These are phyloP conservation scores for Chrysina gloriosa DNA, from an alignment of 2,888 invertebrate genomes.

Conservation along the genomic window DNA sequence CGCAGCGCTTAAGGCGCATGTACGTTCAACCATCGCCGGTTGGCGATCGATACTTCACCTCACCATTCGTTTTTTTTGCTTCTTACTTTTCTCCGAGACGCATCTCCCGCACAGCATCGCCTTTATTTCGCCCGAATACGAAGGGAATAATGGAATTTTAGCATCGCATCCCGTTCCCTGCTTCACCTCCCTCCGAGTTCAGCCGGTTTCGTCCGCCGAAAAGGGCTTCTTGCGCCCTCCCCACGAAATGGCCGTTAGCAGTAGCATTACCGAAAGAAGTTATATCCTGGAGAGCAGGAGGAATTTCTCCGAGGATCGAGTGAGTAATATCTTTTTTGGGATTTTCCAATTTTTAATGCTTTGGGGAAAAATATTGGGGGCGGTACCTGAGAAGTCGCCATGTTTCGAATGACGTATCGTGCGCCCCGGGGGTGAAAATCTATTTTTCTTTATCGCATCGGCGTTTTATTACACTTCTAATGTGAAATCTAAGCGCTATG, in stretches of 20 bases:
- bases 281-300: conserved; percentile 59
- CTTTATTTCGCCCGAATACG: conserved; percentile 27
- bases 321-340: too few species aligned
- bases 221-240: background rate
- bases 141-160: conserved; percentile 21
- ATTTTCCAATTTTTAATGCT: too few species aligned
- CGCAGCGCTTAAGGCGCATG: too few species aligned
- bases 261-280: conserved; percentile 57
- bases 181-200: background rate
- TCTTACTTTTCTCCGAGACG: conserved; percentile 6
- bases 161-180: conserved; percentile 10
- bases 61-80: conserved; percentile 18
- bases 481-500: too few species aligned
- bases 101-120: conserved; percentile 9
- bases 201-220: background rate
- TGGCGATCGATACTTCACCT: conserved; percentile 21
- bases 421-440: too few species aligned
- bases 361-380: too few species aligned
- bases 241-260: conserved; percentile 34
- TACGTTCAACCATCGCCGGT: too few species aligned
- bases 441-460: too few species aligned
- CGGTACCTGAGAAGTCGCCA: too few species aligned
- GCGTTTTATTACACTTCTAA: too few species aligned
- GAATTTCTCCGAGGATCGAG: conserved; percentile 60
- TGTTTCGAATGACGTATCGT: too few species aligned